Conservation (phyloP, 1,140 invertebrate genomes). For the Nebria ingens region DNA sequence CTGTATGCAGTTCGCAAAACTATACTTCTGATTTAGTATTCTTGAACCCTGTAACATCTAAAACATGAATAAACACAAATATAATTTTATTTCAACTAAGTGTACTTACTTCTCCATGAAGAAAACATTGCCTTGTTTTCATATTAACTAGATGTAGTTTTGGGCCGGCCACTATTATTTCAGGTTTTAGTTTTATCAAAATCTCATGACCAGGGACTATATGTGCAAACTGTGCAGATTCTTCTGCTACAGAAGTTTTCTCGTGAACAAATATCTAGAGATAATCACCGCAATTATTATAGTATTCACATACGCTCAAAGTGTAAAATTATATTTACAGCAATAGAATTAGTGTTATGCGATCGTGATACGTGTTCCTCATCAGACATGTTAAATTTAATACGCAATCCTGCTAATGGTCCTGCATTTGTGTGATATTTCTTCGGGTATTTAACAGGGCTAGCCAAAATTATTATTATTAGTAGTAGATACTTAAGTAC, state of each 20-base stretch:
- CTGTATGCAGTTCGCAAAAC: neutral
- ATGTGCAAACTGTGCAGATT: neutral
- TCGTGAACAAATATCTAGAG: neutral
- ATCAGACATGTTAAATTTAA: neutral
- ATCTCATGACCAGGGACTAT: neutral
- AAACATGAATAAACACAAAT: neutral
- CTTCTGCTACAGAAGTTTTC: neutral
- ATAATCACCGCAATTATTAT: neutral
- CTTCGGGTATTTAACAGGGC: no score
- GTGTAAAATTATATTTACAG: neutral
- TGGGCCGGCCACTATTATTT: neutral
- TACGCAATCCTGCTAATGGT: neutral
- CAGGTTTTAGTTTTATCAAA: neutral
- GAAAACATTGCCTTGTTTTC: neutral
- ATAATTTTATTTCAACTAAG: neutral
- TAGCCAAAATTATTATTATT: no score
- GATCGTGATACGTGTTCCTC: neutral
- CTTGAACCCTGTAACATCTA: neutral
- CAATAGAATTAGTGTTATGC: neutral
- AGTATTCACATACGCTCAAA: neutral
- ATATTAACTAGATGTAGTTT: neutral
- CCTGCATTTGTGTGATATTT: neutral
- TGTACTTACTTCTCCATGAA: neutral
- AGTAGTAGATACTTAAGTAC: neutral
- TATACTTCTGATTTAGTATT: neutral